Evolutionary conservation across 2,888 invertebrate species (phyloP).

Genomic region (Eumacrocentrus americanus): DNA sequence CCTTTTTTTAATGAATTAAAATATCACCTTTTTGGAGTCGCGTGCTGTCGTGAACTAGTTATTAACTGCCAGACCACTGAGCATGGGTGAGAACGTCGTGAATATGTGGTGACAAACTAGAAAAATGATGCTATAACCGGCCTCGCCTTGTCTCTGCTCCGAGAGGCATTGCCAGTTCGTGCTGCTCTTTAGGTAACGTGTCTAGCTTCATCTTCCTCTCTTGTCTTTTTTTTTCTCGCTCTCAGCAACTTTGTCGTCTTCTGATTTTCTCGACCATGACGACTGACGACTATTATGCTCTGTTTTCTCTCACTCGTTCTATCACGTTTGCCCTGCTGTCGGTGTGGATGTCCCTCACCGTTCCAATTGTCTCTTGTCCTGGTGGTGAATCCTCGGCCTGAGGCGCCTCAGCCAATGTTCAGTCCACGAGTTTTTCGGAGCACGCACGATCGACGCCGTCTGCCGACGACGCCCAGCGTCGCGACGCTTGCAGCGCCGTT

Average conservation of each 20-base stretch:
- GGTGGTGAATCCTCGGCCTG: neutral
- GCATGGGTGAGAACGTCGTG: neutral
- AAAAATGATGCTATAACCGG: slow-evolving; percentile 7
- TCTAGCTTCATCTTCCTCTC: too few species aligned
- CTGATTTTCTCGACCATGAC: neutral
- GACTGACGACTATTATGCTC: slow-evolving; percentile 16
- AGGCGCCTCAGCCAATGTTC: slow-evolving; percentile 7
- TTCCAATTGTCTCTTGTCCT: neutral
- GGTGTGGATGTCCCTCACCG: slow-evolving; percentile 4
- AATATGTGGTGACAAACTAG: neutral
- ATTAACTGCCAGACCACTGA: neutral
- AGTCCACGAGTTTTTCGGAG: slow-evolving; percentile 19
- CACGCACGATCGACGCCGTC: slow-evolving; percentile 33
- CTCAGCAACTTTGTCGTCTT: neutral
- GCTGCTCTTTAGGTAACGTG: neutral
- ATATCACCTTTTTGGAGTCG: too few species aligned
- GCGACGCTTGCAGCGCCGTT: slow-evolving; percentile 48
- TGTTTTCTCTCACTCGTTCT: neutral
- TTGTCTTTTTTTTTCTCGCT: neutral
- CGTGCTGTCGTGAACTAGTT: too few species aligned
- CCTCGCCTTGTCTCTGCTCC: slow-evolving; percentile 10
- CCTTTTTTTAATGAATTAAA: too few species aligned
- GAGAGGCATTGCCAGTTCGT: neutral
- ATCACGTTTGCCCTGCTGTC: too few species aligned
- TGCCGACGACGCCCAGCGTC: slow-evolving; percentile 46